Evolutionary conservation across 2,797 vertebrate species (phyloP).

Genomic region (Centropyge bicolor): DNA sequence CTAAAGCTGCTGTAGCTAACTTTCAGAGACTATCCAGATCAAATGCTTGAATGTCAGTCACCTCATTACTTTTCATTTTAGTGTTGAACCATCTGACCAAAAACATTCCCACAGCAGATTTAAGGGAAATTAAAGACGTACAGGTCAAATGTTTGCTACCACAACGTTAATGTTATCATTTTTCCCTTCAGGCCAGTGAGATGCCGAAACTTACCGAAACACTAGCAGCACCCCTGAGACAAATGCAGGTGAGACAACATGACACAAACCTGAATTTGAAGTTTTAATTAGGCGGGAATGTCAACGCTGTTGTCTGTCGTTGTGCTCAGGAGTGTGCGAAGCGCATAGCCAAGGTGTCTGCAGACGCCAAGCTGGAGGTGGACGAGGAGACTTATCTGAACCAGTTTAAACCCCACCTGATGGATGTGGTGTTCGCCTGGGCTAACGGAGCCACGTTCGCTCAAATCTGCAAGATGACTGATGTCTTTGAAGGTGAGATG

Average conservation of each 20-base stretch:
- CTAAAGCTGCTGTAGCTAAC: neutral
- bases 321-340: conserved; percentile 94
- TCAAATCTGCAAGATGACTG: conserved; percentile 99
- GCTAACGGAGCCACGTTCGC: conserved; percentile 95
- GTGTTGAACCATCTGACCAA: neutral
- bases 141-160: neutral
- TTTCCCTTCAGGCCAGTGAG: conserved; percentile 90
- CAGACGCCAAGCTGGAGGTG: conserved; percentile 96
- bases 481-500: conserved; percentile 95
- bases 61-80: neutral
- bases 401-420: conserved; percentile 96
- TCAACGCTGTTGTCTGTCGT: neutral
- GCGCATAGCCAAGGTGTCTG: conserved; percentile 97
- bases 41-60: neutral
- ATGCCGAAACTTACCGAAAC: conserved; percentile 98
- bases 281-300: neutral
- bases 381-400: conserved; percentile 95
- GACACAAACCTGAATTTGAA: rapidly evolving
- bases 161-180: neutral
- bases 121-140: neutral
- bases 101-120: neutral
- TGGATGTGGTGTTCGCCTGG: conserved; percentile 98
- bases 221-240: conserved; percentile 93
- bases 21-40: neutral
- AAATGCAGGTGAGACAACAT: conserved; percentile 93